phyloP scores from a whole-genome alignment of 2,797 vertebrate genomes.

The Microcaecilia unicolor region DNA sequence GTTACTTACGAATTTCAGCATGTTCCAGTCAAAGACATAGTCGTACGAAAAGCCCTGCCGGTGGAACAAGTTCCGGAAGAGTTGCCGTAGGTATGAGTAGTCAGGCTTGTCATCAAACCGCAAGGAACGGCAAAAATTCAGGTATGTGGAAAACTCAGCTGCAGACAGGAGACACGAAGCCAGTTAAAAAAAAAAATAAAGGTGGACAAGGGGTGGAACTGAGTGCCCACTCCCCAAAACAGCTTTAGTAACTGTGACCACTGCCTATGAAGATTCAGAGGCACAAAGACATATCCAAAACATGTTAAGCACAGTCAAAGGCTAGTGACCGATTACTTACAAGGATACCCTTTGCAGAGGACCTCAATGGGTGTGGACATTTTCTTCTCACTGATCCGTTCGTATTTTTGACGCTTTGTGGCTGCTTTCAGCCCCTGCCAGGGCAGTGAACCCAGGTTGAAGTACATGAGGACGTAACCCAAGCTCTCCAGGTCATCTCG shows the following conservation, averaged over 20 bases:
- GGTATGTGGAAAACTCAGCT: slow-evolving; percentile 92
- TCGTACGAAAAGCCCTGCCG: slow-evolving; percentile 94
- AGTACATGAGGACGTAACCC: slow-evolving; percentile 96
- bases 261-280: background rate
- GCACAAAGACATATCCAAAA: too few species aligned
- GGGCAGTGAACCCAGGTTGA: slow-evolving; percentile 91
- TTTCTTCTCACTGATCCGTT: slow-evolving; percentile 95
- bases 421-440: slow-evolving; percentile 96
- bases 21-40: slow-evolving; percentile 97
- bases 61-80: slow-evolving; percentile 95
- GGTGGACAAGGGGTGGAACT: too few species aligned
- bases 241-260: background rate
- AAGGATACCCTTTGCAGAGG: slow-evolving; percentile 92
- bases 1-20: slow-evolving; percentile 90
- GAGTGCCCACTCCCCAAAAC: too few species aligned
- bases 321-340: slow-evolving; percentile 53
- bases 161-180: background rate
- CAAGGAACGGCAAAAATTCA: slow-evolving; percentile 93
- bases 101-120: slow-evolving; percentile 95
- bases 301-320: background rate
- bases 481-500: slow-evolving; percentile 91
- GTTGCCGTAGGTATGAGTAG: slow-evolving; percentile 90
- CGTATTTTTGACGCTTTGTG: slow-evolving; percentile 94
- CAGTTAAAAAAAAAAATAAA: too few species aligned
- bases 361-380: slow-evolving; percentile 95